Conservation (phyloP, 37 sponge, comb jelly and placozoan genomes). For the Beroe forskalii region DNA sequence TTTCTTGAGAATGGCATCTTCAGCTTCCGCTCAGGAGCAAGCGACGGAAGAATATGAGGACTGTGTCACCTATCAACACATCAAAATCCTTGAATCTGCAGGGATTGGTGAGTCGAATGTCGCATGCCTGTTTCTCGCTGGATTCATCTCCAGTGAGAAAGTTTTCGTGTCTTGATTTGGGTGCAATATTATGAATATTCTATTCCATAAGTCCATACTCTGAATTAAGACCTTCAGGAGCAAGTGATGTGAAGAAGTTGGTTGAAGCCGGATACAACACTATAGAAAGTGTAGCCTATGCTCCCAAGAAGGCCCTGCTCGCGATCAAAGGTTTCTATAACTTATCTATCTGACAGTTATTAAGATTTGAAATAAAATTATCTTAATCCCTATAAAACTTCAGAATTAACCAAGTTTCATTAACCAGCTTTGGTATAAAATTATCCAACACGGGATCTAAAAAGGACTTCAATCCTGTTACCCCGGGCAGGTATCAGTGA, state of each 20-base stretch:
- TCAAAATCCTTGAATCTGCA: constrained; percentile 54
- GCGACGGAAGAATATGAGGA: constrained; percentile 16
- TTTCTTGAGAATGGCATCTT: background rate
- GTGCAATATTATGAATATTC: too few species aligned
- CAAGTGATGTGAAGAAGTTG: constrained; percentile 95
- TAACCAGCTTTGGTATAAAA: too few species aligned
- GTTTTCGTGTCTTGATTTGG: too few species aligned
- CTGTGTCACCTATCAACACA: constrained; percentile 63
- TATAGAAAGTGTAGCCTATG: constrained; percentile 95
- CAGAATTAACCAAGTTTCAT: too few species aligned
- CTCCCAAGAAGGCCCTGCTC: constrained; percentile 94
- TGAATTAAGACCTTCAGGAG: constrained; percentile 65
- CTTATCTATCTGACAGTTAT: background rate
- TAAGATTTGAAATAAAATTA: background rate
- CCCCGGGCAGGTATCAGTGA: constrained; percentile 97
- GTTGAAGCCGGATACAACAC: constrained; percentile 96
- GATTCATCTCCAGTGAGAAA: too few species aligned
- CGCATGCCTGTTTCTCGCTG: too few species aligned
- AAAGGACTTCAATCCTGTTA: too few species aligned
- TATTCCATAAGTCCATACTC: background rate
- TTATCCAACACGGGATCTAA: too few species aligned
- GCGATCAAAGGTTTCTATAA: constrained; percentile 80
- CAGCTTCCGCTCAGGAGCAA: background rate
- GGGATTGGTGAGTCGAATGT: constrained; percentile 31
- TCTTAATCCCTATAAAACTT: too few species aligned